Evolutionary conservation across 2,797 vertebrate species (phyloP), one percentile per base, ranked within the genome.

Genomic region (Microtus obscurus): DNA sequence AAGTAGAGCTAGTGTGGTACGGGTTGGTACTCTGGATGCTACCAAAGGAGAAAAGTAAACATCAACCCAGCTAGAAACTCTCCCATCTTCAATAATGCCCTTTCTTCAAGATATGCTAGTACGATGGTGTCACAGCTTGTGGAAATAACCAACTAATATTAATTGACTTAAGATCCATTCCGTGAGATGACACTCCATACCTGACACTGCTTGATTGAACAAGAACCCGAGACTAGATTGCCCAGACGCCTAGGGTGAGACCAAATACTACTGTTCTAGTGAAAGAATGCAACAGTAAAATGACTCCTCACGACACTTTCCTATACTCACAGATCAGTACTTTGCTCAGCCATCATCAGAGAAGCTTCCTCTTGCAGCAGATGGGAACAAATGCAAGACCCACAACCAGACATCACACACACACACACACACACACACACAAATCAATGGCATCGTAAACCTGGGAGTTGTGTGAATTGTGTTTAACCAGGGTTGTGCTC

Each of bases 401-500:
- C 25, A 59, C 25, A 31, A 14, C 10, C 16, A 31, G 59, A 29
- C 37, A 29, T 29, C 3, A 19, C 56, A 59, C 21, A 23, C 16
- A 19, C 21, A 59, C 21, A 23, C 56, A 59, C 56, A 59, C 21
- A 59, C 56, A 59, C 19, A 59, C 56, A 59, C 19, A 87, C 4
- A 73, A 76, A 74, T 82, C 27, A 76, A 82, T 31, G 34, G 1
- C 34, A 80, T 2, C 29, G n/a, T 63, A 88, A 80, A 6, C 71
- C n/a, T 86, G 78, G 67, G 2, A 76, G 14, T 53, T 96, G 74
- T 83, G 40, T 77, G 65, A 87, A 76, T 61, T 91, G 11, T 80
- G 13, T 53, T 94, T 79, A 83, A 51, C 76, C 25, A 43, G 27
- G 27, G n/a, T 48, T 82, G 56, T 90, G 6, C 13, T 53, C 31